Percentiles rank a stretch among this genome's conserved stretches.
phyloP scores from a whole-genome alignment of 2,888 invertebrate genomes.

The Acrobeloides nanus region DNA sequence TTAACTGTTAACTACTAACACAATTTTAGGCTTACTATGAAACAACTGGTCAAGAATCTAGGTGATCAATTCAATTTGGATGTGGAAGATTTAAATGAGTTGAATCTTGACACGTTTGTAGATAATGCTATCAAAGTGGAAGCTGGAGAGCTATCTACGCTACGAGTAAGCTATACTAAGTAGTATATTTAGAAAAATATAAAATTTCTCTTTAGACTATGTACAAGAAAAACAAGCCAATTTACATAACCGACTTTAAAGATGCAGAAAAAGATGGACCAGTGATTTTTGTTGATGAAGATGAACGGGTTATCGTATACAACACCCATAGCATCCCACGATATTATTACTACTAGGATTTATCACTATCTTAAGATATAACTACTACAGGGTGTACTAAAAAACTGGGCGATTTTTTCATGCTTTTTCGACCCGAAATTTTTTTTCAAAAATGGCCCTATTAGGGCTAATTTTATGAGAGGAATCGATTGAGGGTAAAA shows the following conservation, averaged over 20 bases:
- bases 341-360: no score
- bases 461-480: no score
- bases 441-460: no score
- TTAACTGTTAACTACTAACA: neutral
- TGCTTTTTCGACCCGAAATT: no score
- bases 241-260: constrained; percentile 24
- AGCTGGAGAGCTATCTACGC: constrained; percentile 35
- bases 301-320: constrained; percentile 15
- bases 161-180: constrained; percentile 17
- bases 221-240: constrained; percentile 15
- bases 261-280: constrained; percentile 15
- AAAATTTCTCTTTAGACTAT: neutral
- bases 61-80: constrained; percentile 47
- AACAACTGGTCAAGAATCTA: constrained; percentile 43
- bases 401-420: no score
- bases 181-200: neutral
- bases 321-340: no score
- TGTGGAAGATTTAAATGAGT: constrained; percentile 34
- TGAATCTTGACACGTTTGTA: constrained; percentile 42
- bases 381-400: no score
- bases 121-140: constrained; percentile 45
- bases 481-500: no score
- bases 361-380: no score
- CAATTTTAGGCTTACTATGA: constrained; percentile 36
- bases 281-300: constrained; percentile 20